Conservation (phyloP, 2,113 vertebrate species). For the Halichoerus grypus region DNA sequence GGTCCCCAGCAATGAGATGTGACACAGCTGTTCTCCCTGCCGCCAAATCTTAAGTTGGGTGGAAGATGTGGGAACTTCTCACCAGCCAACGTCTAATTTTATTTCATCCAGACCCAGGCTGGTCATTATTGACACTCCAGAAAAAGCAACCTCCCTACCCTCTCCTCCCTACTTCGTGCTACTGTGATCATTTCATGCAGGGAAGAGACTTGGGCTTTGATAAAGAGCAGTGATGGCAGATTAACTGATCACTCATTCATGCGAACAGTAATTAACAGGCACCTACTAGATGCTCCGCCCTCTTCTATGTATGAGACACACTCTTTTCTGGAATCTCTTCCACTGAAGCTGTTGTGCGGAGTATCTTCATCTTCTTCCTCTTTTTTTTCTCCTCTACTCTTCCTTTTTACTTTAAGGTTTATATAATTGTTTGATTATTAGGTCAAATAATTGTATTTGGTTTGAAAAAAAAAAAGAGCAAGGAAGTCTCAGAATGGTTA, state of each 20-base stretch:
- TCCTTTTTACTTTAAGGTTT: background rate
- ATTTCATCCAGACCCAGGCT: background rate
- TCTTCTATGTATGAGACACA: rapidly evolving
- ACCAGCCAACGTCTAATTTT: background rate
- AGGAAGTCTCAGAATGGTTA: background rate
- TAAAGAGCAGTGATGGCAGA: background rate
- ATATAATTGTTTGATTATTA: background rate
- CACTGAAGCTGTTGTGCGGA: background rate
- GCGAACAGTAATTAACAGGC: background rate
- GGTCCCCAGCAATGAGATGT: background rate
- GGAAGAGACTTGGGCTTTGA: background rate
- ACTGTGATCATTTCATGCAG: background rate
- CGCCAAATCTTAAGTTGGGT: background rate
- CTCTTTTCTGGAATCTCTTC: background rate
- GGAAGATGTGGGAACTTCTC: background rate
- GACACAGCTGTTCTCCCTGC: background rate
- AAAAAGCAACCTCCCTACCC: background rate
- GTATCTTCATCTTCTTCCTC: background rate
- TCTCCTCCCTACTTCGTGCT: background rate
- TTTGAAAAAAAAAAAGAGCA: background rate
- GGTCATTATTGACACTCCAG: background rate
- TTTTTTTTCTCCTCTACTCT: background rate
- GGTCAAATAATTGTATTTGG: background rate
- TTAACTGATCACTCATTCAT: background rate
- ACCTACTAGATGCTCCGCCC: background rate